Conservation (phyloP, 1,140 invertebrate species). For the Aphelenchoides besseyi region DNA sequence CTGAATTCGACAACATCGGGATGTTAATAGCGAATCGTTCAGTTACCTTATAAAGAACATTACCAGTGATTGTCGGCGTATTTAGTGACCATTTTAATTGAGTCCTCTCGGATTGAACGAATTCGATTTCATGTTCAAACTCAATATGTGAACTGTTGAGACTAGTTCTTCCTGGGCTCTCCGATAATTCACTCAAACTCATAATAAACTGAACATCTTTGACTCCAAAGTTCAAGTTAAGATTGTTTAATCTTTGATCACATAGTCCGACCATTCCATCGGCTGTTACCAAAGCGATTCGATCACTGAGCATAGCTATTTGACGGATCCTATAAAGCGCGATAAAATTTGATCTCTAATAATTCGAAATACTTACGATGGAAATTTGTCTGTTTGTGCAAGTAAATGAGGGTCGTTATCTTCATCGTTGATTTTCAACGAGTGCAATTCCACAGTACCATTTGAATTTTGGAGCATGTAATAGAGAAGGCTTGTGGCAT, state of each 20-base stretch:
- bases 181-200: neutral
- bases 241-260: constrained; percentile 40
- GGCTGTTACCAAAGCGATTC: constrained; percentile 52
- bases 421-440: constrained; percentile 32
- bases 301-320: constrained; percentile 44
- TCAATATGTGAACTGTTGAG: constrained; percentile 17
- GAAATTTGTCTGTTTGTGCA: constrained; percentile 36
- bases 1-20: constrained; percentile 17
- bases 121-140: constrained; percentile 43
- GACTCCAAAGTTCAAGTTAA: constrained; percentile 52
- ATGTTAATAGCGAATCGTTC: neutral
- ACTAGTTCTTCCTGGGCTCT: too few relatives aligned
- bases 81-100: constrained; percentile 30
- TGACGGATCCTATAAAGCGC: constrained; percentile 48
- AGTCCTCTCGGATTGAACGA: constrained; percentile 24
- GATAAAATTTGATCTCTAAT: neutral
- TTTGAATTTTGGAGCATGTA: constrained; percentile 41
- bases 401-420: constrained; percentile 29
- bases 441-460: constrained; percentile 40
- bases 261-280: constrained; percentile 53
- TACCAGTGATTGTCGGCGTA: neutral
- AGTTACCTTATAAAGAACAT: constrained; percentile 31
- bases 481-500: constrained; percentile 33
- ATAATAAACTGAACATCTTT: constrained; percentile 37
- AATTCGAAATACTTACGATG: constrained; percentile 20